Conservation (phyloP, 1,140 invertebrate species). For the Zaprionus vittiger region DNA sequence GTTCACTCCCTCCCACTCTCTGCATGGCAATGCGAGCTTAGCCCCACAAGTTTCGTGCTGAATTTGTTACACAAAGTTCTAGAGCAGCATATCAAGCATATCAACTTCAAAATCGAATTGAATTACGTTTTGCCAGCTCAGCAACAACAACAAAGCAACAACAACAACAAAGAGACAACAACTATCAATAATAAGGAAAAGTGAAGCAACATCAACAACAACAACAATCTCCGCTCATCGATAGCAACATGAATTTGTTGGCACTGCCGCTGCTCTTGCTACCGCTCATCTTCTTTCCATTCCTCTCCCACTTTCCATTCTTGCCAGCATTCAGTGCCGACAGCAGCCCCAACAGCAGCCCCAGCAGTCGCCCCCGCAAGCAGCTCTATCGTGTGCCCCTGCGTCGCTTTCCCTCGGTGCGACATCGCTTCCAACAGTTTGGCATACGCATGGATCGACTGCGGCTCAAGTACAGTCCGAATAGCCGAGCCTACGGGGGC, state of each 20-base stretch:
- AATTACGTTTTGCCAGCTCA: conserved; percentile 13
- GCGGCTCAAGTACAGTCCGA: conserved; percentile 56
- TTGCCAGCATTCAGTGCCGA: background rate
- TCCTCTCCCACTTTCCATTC: background rate
- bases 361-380: background rate
- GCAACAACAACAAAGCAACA: conserved; percentile 18
- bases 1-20: background rate
- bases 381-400: conserved; percentile 56
- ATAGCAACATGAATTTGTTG: conserved; percentile 47
- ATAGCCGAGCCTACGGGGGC: background rate
- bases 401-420: conserved; percentile 62
- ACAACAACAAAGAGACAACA: background rate
- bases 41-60: background rate
- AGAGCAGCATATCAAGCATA: conserved; percentile 39
- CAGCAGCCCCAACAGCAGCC: background rate
- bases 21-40: conserved; percentile 27
- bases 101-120: conserved; percentile 43
- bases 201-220: background rate
- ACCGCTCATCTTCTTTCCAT: background rate
- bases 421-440: conserved; percentile 64
- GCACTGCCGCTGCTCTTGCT: conserved; percentile 9
- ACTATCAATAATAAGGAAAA: background rate
- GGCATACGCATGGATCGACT: conserved; percentile 69
- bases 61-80: conserved; percentile 6
- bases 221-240: conserved; percentile 5